Base-by-base conservation (phyloP, 1,140 invertebrate species). In the Aphis craccivora region DNA sequence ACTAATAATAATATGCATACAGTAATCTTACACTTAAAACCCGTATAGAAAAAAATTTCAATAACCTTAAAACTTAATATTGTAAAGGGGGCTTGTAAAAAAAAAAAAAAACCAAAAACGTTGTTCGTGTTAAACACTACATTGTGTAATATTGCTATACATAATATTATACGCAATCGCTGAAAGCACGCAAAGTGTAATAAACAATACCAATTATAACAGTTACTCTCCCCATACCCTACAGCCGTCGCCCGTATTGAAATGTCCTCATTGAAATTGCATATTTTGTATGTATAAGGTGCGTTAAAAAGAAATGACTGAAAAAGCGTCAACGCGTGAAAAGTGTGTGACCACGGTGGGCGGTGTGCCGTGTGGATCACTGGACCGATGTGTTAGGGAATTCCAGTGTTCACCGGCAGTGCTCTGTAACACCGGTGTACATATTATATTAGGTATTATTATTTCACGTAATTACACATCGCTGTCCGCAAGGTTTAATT, bases 141-240 rank as follows among this genome's bases (percentile, higher is more conserved):
- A 86, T 30, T 45, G n/a, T 84, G 35, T n/a, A 18, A 53, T 89
- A 20, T 20, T 53, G 45, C 86, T 30, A 40, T 40, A 88, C 45
- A 22, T 48, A n/a, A 45, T 48, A 51, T 5, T 53, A 35, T 18
- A 51, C 48, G 48, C n/a, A 35, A 86, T 35, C 48, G 87, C 20
- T 35, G 30, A 45, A 53, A 37, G 35, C 87, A 89, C 48, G 87
- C 87, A 18, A 88, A 7, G 9, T 84, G 40, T 37, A 89, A 89
- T 89, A 89, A 89, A 89, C 48, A 35, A 89, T 53, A 53, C 45
- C 87, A 89, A 89, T 89, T 89, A 53, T 53, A 53, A 86, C 84
- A 45, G 40, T 86, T 18, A 45, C 23, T 45, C 43, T 86, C 43
- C 18, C 14, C 14, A 7, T n/a, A n/a, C 60, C 30, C 14, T n/a